Evolutionary conservation across 2,888 invertebrate genomes (phyloP).

Genomic region (Melitaea athalia): DNA sequence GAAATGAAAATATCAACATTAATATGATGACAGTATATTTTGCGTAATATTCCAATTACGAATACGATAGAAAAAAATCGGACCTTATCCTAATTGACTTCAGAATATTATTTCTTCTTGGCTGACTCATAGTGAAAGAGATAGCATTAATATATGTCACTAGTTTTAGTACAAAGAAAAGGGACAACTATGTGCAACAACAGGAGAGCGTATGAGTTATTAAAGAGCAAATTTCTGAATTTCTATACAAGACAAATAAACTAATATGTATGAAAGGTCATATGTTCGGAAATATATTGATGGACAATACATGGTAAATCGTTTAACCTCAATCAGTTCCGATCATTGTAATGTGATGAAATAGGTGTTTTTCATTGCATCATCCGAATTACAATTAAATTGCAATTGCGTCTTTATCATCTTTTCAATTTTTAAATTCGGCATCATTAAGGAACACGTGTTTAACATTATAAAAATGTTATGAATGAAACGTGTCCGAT

Average conservation of each 20-base stretch:
- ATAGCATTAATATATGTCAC: not conserved
- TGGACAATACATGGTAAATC: slow-evolving; percentile 37
- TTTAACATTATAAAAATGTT: not conserved
- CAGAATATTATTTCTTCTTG: slow-evolving; percentile 5
- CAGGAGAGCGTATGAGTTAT: slow-evolving; percentile 13
- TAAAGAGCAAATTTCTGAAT: slow-evolving; percentile 14
- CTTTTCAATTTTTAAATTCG: slow-evolving; percentile 27
- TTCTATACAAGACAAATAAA: slow-evolving; percentile 25
- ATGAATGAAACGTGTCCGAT: not conserved
- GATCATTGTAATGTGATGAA: slow-evolving; percentile 56
- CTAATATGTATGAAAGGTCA: slow-evolving; percentile 21
- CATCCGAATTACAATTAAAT: slow-evolving; percentile 46
- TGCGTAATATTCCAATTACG: no score
- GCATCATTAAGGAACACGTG: not conserved
- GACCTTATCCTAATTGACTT: slow-evolving; percentile 21
- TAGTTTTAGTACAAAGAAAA: slow-evolving; percentile 7
- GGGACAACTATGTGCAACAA: slow-evolving; percentile 18
- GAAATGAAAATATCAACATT: slow-evolving; percentile 36
- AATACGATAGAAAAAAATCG: not conserved
- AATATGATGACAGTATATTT: not conserved
- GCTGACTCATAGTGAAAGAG: slow-evolving; percentile 8
- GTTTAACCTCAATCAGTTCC: slow-evolving; percentile 48
- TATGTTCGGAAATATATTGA: slow-evolving; percentile 26
- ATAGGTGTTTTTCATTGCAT: slow-evolving; percentile 70
- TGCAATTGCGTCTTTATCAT: slow-evolving; percentile 27